Base-by-base conservation (phyloP, 2,888 invertebrate species). In the Lycaena phlaeas region DNA sequence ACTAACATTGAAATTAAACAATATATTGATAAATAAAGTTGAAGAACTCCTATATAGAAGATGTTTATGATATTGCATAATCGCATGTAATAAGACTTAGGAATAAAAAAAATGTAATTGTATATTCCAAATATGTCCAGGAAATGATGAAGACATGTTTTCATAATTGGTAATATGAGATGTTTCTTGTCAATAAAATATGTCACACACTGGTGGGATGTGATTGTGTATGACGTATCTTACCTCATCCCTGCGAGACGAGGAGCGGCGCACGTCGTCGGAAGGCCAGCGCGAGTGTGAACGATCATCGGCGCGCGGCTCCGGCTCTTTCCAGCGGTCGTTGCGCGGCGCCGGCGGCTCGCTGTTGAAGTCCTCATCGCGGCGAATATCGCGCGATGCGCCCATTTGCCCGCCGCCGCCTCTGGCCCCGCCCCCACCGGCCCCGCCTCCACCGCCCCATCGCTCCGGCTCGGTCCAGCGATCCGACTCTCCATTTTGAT, bases 281-380 rank as follows among this genome's bases (percentile, higher is more conserved):
- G 79, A 74, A 48, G 64, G 62, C 81, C 82, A 79, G 56, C 82
- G 76, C 49, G 76, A 66, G 55, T 64, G 67, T 56, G 55, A 51
- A 50, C 85, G 75, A 14, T 79, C 76, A 38, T 78, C 75, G 42
- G 61, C 41, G 54, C 76, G 69, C 49, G 75, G 79, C 66, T 85
- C 79, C 50, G 85, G 86, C 66, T 87, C 87, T 70, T 87, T 87
- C 87, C 87, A 89, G 56, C 90, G 87, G 63, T 89, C 88, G 72
- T 89, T 89, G 59, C 82, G 72, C 57, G 82, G 77, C 64, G 65
- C 71, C 57, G 82, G 77, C 53, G 86, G 74, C 58, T 79, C 79
- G 57, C 34, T 34, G 34, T 54, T 59, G 50, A 63, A 61, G 58
- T 69, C 68, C 36, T 67, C 74, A 58, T 58, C 77, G 53, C 63